Base-by-base conservation (phyloP, 2,888 invertebrate genomes). In the Strigamia maritima region DNA sequence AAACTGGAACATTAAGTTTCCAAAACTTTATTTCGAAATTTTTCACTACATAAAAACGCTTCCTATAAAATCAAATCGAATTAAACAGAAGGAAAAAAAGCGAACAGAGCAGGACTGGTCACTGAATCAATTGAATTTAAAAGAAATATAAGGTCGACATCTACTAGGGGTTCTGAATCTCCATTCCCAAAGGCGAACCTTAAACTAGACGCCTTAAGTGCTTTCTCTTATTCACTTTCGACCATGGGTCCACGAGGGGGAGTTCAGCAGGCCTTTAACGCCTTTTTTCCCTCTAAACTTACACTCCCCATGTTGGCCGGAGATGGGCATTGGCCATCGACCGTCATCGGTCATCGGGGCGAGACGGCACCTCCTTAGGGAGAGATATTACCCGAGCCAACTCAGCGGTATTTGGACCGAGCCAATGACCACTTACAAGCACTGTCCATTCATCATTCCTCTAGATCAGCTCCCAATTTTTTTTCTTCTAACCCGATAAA, bases 261-360 rank as follows among this genome's bases (percentile, higher is more conserved):
- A 40, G 40, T 40, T 40, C 40, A 40, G 40, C 40, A 40, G 60
- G 60, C 24, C 24, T 24, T 60, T 24, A 24, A 60, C 60, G 60
- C 60, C 60, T 60, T 60, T 60, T 60, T 60, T 60, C 24, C n/a
- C 24, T 60, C 24, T 10, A 22, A 22, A 60, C 16, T 19, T 60
- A 60, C 60, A 22, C 60, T 60, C 60, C 60, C 60, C 60, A 19
- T n/a, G 19, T 19, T 60, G 60, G 60, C 60, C 60, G 60, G 60
- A 60, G 60, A 60, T 60, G 60, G 60, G 60, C 60, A 60, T 60
- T 60, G 60, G 60, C 60, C 60, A 60, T 60, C 60, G 60, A 60
- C 60, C 60, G 60, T 60, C 60, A 60, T 60, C 60, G 60, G 60
- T 60, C 60, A 60, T 60, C 60, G 60, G 60, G 60, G 60, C 60